Base-by-base conservation (phyloP, 2,888 invertebrate species). In the Acleris holmiana region DNA sequence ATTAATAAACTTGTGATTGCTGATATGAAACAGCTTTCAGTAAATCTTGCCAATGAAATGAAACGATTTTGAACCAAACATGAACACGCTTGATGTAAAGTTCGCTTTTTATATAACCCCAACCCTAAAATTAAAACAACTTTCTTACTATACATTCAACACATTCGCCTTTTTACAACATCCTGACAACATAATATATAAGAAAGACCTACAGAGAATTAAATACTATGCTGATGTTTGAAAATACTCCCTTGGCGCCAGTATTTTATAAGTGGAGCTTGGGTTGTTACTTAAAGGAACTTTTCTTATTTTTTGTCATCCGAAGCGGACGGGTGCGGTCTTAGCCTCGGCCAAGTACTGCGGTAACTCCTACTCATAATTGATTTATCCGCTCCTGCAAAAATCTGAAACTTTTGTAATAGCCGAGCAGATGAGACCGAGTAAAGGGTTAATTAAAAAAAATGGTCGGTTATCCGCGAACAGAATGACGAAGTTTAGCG, bases 361-460 rank as follows among this genome's bases (percentile, higher is more conserved):
- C 72, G 67, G 72, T 75, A 77, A 79, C 71, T 77, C 63, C 49
- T 75, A 77, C 58, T 77, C 78, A 76, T 86, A 86, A 89, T 86
- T 86, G 82, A 88, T 88, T 86, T 82, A 88, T 83, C 76, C 78
- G 73, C 77, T 79, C 82, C 76, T 56, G 67, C 68, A 80, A 82
- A 85, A 84, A 82, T 77, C 69, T 71, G 49, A 73, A 85, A 85
- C 78, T 86, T 88, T 81, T 79, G 78, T 82, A 86, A 85, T 80
- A 83, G 82, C 77, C 68, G 76, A 71, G 78, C 80, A 80, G 84
- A 85, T 80, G 83, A 85, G 84, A 79, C 78, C 84, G 79, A 74
- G 82, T 75, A 82, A 87, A 85, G 89, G 88, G 89, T 90, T 90
- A 90, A 91, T 90, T 89, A 87, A 89, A 89, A 91, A 84, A 88